These are phyloP conservation scores for Pygoscelis antarcticus DNA, from an alignment of 2,113 vertebrate genomes.

Conservation along the genomic window DNA sequence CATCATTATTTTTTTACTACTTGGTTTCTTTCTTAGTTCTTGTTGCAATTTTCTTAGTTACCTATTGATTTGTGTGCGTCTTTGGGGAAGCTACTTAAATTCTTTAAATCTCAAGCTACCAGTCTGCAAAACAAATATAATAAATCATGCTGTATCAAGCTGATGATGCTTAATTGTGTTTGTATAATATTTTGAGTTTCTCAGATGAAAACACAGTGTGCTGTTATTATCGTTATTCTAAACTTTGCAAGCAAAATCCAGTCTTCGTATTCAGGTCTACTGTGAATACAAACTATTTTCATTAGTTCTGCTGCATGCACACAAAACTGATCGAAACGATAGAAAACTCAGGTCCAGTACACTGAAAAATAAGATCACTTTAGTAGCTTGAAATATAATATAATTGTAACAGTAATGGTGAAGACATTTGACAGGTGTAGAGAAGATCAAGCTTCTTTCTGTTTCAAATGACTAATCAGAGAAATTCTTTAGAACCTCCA, in stretches of 20 bases:
- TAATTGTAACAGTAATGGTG: slow-evolving; percentile 6
- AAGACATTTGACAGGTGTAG: slow-evolving; percentile 52
- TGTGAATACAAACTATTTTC: neutral
- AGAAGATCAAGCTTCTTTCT: slow-evolving; percentile 51
- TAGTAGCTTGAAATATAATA: slow-evolving; percentile 46
- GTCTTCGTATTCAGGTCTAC: neutral
- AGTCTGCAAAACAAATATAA: neutral
- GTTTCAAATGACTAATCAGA: slow-evolving; percentile 56
- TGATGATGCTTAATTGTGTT: neutral
- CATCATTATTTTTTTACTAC: neutral
- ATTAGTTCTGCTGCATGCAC: neutral
- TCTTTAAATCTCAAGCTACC: neutral
- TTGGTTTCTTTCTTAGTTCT: neutral
- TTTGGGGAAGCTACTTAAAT: neutral
- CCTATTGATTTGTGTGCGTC: neutral
- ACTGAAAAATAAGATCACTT: neutral
- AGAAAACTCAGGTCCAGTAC: neutral
- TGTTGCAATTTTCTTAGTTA: neutral
- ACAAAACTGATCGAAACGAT: neutral
- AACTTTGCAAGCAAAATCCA: neutral
- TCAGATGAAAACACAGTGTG: neutral
- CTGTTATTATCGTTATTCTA: neutral
- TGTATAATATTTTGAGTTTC: neutral
- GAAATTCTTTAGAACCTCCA: slow-evolving; percentile 41
- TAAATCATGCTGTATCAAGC: neutral